A percentile compares a stretch with the other conserved stretches of the same genome.
phyloP scores from a whole-genome alignment of 2,888 invertebrate genomes.

The Nomada ruficornis region DNA sequence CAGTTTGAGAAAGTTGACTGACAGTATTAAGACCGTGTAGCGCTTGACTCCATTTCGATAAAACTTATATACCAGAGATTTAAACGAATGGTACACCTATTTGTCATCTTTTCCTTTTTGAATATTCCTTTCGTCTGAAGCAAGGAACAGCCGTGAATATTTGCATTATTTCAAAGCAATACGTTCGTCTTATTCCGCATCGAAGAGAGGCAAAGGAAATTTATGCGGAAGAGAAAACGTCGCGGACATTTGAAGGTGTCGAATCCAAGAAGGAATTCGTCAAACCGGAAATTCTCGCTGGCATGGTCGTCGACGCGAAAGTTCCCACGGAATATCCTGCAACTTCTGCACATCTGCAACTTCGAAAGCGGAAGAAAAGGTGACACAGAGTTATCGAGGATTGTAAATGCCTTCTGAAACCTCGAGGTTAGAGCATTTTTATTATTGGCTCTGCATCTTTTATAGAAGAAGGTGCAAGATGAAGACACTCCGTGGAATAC shows the following conservation, averaged over 20 bases:
- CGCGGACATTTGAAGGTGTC: constrained; percentile 3
- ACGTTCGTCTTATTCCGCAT: neutral
- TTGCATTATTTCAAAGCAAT: constrained; percentile 2
- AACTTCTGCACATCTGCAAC: neutral
- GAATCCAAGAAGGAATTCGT: constrained; percentile 11
- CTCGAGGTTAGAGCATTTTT: constrained; percentile 9
- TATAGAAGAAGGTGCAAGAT: neutral
- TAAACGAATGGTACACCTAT: neutral
- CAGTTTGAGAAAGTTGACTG: neutral
- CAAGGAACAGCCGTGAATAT: neutral
- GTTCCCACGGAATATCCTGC: constrained; percentile 7
- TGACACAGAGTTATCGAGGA: constrained; percentile 1
- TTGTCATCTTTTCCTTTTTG: neutral
- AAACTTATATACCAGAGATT: neutral
- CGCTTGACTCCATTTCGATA: neutral
- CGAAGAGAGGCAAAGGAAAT: constrained; percentile 9
- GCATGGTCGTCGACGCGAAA: neutral
- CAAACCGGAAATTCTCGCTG: constrained; percentile 14
- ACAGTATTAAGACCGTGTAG: neutral
- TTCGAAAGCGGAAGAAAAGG: neutral
- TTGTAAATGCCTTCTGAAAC: neutral
- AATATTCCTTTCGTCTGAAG: neutral
- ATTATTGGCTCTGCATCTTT: constrained; percentile 15
- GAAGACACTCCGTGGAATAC: neutral
- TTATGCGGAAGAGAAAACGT: constrained; percentile 6